These are phyloP conservation scores for Drosophila gaucha DNA, from an alignment of 2,888 invertebrate species.

Conservation along the genomic window DNA sequence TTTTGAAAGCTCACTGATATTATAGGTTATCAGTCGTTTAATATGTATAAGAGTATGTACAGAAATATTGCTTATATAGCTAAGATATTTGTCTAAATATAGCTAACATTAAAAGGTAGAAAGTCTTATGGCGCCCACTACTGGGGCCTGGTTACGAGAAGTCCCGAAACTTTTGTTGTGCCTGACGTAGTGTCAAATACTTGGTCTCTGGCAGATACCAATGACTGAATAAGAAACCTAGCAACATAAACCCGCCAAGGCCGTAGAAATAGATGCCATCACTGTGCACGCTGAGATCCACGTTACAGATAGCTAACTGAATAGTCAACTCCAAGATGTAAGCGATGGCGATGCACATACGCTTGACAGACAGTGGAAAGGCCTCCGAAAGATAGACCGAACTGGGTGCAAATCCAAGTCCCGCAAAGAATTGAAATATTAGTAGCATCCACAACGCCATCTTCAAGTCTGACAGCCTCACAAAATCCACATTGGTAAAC, in stretches of 20 bases:
- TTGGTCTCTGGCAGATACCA: conserved; percentile 81
- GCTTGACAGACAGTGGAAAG: conserved; percentile 77
- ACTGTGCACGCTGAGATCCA: conserved; percentile 25
- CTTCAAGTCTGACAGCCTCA: conserved; percentile 34
- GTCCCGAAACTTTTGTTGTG: conserved; percentile 67
- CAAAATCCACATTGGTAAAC: conserved; percentile 41
- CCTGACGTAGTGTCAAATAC: conserved; percentile 65
- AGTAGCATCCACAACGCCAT: conserved; percentile 68
- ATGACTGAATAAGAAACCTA: conserved; percentile 60
- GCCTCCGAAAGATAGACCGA: conserved; percentile 80
- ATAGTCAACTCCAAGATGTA: conserved; percentile 71
- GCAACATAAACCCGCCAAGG: conserved; percentile 61
- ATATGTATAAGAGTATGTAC: conserved; percentile 17
- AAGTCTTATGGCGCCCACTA: conserved; percentile 27
- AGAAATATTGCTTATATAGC: conserved; percentile 5
- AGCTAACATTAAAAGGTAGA: conserved; percentile 22
- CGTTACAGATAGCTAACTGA: conserved; percentile 59
- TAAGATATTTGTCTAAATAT: conserved; percentile 31
- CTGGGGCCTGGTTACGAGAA: conserved; percentile 39
- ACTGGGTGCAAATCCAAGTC: conserved; percentile 69
- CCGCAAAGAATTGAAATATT: conserved; percentile 69
- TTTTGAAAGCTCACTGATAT: conserved; percentile 17
- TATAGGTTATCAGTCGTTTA: conserved; percentile 28
- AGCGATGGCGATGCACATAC: conserved; percentile 65
- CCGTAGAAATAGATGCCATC: conserved; percentile 57